A percentile compares a stretch with the other conserved stretches of the same genome.
Conservation (phyloP, 2,797 vertebrate genomes). For the Sciaenops ocellatus region DNA sequence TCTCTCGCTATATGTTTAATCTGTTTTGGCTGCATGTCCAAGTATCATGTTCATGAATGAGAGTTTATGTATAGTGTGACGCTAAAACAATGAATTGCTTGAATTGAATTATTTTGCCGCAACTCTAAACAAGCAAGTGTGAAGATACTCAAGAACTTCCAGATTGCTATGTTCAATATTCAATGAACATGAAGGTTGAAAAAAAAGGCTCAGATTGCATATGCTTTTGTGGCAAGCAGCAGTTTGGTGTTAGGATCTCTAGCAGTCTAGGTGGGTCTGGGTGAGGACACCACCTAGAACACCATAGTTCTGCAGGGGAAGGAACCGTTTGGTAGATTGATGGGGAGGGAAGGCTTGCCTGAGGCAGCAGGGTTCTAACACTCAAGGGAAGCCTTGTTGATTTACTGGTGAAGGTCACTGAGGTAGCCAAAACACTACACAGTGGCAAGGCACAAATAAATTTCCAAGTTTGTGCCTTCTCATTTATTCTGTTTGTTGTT, state of each 20-base stretch:
- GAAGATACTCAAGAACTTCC: background rate
- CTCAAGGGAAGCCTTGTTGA: background rate
- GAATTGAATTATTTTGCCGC: background rate
- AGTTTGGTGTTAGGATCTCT: background rate
- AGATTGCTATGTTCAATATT: conserved; percentile 6
- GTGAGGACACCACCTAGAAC: background rate
- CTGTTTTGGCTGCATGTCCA: conserved; percentile 50
- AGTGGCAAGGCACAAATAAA: no score
- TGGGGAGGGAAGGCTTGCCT: background rate
- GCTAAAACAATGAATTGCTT: background rate
- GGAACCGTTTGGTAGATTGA: background rate
- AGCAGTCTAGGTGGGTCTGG: background rate
- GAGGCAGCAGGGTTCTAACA: background rate
- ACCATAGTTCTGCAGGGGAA: background rate
- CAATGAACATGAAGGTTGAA: background rate
- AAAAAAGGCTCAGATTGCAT: background rate
- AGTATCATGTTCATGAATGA: conserved; percentile 4
- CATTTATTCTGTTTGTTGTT: conserved; percentile 5
- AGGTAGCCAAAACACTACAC: background rate
- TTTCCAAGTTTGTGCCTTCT: background rate
- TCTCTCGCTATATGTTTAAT: conserved; percentile 13
- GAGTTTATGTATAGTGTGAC: background rate
- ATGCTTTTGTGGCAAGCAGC: background rate
- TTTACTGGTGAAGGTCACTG: background rate
- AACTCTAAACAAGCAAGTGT: background rate